Conservation (phyloP, 2,888 invertebrate species). For the Hemicrepidius hirtus region DNA sequence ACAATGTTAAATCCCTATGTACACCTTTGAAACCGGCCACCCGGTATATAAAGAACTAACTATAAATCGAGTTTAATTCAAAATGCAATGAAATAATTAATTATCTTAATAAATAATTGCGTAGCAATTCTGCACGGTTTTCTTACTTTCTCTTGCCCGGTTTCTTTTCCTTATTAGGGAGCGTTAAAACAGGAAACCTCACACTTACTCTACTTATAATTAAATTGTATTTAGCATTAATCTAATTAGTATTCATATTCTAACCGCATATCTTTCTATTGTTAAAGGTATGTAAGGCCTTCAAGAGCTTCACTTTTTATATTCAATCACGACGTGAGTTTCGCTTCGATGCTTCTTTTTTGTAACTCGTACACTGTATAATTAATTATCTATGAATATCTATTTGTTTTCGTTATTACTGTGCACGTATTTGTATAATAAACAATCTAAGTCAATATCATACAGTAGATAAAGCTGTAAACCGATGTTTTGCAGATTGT, state of each 20-base stretch:
- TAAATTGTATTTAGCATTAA: constrained; percentile 12
- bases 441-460: too few species aligned
- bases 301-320: constrained; percentile 7
- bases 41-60: too few species aligned
- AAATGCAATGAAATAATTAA: not conserved
- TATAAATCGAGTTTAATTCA: too few species aligned
- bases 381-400: constrained; percentile 20
- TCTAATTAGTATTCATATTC: constrained; percentile 7
- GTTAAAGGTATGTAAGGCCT: constrained; percentile 21
- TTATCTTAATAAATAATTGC: not conserved
- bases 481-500: too few species aligned
- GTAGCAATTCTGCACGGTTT: not conserved
- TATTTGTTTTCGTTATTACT: not conserved
- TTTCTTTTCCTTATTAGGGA: constrained; percentile 4
- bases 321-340: constrained; percentile 22
- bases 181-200: not conserved
- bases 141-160: not conserved
- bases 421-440: too few species aligned
- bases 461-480: too few species aligned
- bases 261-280: constrained; percentile 23
- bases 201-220: not conserved
- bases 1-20: too few species aligned
- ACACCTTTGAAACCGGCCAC: too few species aligned
- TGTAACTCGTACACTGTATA: not conserved
- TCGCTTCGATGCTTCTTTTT: constrained; percentile 18